These are phyloP conservation scores for Argyrosomus japonicus DNA, from an alignment of 2,113 vertebrate genomes.

Conservation along the genomic window DNA sequence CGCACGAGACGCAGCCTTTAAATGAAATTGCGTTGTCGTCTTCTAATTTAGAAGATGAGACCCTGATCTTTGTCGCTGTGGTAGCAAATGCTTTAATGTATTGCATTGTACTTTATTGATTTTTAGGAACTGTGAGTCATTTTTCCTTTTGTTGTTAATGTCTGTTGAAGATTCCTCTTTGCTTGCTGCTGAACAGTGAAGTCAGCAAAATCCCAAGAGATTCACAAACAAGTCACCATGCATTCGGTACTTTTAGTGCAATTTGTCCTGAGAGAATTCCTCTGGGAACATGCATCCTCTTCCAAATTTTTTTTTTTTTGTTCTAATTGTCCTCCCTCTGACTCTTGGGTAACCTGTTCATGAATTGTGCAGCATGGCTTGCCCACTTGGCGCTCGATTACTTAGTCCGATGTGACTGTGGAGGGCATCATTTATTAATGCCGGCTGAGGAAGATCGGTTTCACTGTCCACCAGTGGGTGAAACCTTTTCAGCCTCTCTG, in stretches of 20 bases:
- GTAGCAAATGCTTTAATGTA: slow-evolving; percentile 1
- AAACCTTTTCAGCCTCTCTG: slow-evolving; percentile 58
- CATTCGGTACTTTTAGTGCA: slow-evolving; percentile 4
- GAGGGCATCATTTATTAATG: slow-evolving; percentile 84
- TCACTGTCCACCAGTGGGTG: slow-evolving; percentile 76
- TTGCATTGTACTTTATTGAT: slow-evolving; percentile 8
- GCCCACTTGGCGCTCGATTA: slow-evolving; percentile 78
- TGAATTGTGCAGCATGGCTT: slow-evolving; percentile 81
- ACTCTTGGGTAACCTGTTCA: slow-evolving; percentile 78
- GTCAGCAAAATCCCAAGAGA: background rate
- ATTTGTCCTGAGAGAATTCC: slow-evolving; percentile 12
- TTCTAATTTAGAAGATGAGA: background rate
- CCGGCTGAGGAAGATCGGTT: slow-evolving; percentile 77
- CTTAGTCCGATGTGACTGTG: slow-evolving; percentile 74
- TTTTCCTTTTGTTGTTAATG: background rate
- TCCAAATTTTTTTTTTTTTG: slow-evolving; percentile 5
- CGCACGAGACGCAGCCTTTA: background rate
- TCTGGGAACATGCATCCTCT: background rate
- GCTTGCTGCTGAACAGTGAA: background rate
- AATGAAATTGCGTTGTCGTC: background rate
- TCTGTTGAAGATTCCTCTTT: slow-evolving; percentile 8
- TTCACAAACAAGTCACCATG: background rate
- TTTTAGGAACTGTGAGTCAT: background rate
- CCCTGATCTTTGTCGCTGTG: slow-evolving; percentile 19
- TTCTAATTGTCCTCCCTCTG: slow-evolving; percentile 57